Evolutionary conservation across 2,888 invertebrate genomes (phyloP), one percentile per base, ranked within the genome.

Genomic region (Stictocephala bisonia): DNA sequence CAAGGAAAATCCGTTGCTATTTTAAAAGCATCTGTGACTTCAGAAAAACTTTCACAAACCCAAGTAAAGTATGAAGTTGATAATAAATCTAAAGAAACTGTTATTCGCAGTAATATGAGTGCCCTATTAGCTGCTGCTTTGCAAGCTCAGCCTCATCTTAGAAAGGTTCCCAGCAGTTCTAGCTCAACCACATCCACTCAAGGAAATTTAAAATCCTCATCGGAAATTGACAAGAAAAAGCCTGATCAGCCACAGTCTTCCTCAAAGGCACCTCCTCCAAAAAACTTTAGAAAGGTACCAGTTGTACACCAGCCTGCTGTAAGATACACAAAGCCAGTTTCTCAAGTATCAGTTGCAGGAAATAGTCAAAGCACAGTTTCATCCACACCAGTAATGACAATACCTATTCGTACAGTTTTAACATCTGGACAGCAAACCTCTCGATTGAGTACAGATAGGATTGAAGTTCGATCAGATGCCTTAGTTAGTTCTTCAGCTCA

Each of bases 331-430:
- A 84, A 85, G 79, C 86, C 86, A 0, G 83, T 85, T 13, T 75
- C 89, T 76, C 90, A 90, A 82, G 88, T 90, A 79, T 88, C 90
- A 77, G 84, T 89, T 78, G 84, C 89, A 40, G 89, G 88, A 79
- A 87, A 88, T 60, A 88, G 87, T 51, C 83, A 86, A 7, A 87
- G 86, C 76, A 87, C 88, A 70, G 85, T 85, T 13, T 86, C 86
- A 2, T 86, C 87, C 15, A 64, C 64, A 77, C 87, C 75, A 40
- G 75, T 77, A 24, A 77, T 75, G 56, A 76, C 77, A n/a, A 71
- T 79, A 27, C 77, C 79, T 40, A 64, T 77, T 18, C 73, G 79
- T 50, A 74, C 78, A 40, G 78, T 87, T 77, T 58, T 85, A 69
- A 84, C 85, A 9, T 84, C 85, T 31, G 84, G 85, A 20, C 79